Evolutionary conservation across 2,888 invertebrate species (phyloP).

Genomic region (Hypercompe scribonia): DNA sequence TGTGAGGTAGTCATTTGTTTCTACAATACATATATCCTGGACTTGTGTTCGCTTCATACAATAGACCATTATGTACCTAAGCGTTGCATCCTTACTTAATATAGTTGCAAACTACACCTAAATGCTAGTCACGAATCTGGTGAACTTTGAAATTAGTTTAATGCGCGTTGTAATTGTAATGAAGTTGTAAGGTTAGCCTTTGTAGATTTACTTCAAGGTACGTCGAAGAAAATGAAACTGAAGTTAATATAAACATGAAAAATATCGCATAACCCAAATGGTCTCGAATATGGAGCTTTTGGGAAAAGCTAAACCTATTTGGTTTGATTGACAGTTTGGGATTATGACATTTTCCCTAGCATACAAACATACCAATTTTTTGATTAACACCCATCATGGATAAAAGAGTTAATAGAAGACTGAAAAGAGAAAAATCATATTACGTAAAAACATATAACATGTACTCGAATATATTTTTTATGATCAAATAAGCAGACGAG

Average conservation of each 20-base stretch:
- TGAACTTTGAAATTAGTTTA: constrained; percentile 1
- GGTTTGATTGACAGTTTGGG: too few relatives aligned
- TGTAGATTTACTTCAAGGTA: background rate
- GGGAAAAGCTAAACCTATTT: too few relatives aligned
- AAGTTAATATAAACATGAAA: background rate
- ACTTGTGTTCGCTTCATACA: background rate
- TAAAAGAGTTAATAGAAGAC: too few relatives aligned
- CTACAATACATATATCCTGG: background rate
- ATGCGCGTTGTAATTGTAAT: background rate
- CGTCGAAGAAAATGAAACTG: background rate
- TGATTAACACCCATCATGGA: too few relatives aligned
- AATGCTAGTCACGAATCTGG: constrained; percentile 4
- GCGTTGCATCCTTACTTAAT: background rate
- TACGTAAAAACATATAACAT: too few relatives aligned
- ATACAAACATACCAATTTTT: too few relatives aligned
- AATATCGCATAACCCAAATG: too few relatives aligned
- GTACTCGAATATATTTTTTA: too few relatives aligned
- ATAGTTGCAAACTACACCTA: background rate
- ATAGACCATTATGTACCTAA: constrained; percentile 3
- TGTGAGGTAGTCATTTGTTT: background rate
- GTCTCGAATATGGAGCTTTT: too few relatives aligned
- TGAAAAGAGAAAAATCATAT: too few relatives aligned
- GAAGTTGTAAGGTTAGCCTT: background rate
- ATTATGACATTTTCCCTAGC: too few relatives aligned
- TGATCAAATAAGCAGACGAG: too few relatives aligned